phyloP scores from a whole-genome alignment of 2,797 vertebrate species.

The Anabacerthia variegaticeps region DNA sequence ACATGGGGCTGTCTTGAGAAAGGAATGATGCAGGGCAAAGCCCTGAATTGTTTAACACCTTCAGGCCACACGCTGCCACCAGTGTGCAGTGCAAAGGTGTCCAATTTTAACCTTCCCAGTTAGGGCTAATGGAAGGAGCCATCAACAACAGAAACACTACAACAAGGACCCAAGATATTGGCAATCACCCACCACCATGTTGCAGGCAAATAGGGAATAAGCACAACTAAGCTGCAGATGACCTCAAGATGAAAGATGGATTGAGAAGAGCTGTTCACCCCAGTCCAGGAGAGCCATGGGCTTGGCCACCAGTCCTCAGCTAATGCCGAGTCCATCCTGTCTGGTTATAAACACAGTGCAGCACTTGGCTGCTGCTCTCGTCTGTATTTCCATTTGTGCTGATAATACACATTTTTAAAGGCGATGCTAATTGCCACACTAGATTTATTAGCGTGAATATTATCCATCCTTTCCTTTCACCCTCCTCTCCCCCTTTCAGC shows the following conservation, averaged over 20 bases:
- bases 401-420: conserved; percentile 48
- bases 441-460: conserved; percentile 31
- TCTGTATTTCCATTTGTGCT: conserved; percentile 38
- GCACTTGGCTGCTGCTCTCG: not conserved
- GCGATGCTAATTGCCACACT: not conserved
- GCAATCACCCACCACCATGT: not conserved
- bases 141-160: not conserved
- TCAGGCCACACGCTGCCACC: not conserved
- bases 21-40: not conserved
- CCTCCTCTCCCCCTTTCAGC: not conserved
- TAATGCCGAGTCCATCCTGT: not conserved
- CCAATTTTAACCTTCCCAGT: not conserved
- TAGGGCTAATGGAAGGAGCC: not conserved
- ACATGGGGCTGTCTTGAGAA: not conserved
- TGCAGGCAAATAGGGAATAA: not conserved
- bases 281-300: not conserved
- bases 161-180: not conserved
- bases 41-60: not conserved
- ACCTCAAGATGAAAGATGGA: not conserved
- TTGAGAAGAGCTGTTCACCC: not conserved
- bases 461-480: conserved; percentile 4
- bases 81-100: not conserved
- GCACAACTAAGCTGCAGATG: not conserved
- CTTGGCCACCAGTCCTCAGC: not conserved
- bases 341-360: conserved; percentile 35